Base-by-base conservation (phyloP, 2,797 vertebrate species). In the Sebastes jordani region DNA sequence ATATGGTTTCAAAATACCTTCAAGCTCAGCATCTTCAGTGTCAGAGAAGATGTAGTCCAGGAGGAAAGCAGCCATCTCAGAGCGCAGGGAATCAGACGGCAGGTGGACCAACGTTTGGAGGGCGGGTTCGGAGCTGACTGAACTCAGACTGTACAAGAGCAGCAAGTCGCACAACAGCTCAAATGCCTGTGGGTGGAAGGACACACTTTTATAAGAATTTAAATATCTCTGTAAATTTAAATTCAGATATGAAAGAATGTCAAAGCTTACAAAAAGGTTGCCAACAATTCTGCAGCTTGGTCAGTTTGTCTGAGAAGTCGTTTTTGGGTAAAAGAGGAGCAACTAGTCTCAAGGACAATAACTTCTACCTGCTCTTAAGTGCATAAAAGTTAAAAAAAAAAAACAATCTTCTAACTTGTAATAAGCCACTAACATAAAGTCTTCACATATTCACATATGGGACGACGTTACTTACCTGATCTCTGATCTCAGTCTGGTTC, bases 61-160 rank as follows among this genome's bases (percentile, higher is more conserved):
- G n/a, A 98, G 93, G 81, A 97, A 98, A 65, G 96, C 94, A 0
- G 97, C 95, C 91, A 99, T 86, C 76, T 97, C 97, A 0, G 95
- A 95, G 58, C 94, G 95, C 11, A 98, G 95, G 7, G 93, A 90
- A 5, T 93, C 85, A 0, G 96, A 96, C 0, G 97, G 96, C 55
- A 76, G 66, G 84, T 93, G 85, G 62, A 92, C 84, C 83, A 97
- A 76, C 0, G 84, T 63, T 2, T 82, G 91, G 62, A 97, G 78
- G 23, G 86, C 29, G 1, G 93, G 42, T 61, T 90, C 90, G 74
- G 80, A 85, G 85, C 29, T 85, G 81, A 58, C 95, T 79, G 80
- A 95, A 90, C 22, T 89, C 2, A 29, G 72, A 6, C 96, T 95
- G 76, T 97, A 97, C 79, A 97, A 82, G 76, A 98, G 87, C 91